Evolutionary conservation across 1,140 invertebrate genomes (phyloP).

Genomic region (Chironomus striatipennis): DNA sequence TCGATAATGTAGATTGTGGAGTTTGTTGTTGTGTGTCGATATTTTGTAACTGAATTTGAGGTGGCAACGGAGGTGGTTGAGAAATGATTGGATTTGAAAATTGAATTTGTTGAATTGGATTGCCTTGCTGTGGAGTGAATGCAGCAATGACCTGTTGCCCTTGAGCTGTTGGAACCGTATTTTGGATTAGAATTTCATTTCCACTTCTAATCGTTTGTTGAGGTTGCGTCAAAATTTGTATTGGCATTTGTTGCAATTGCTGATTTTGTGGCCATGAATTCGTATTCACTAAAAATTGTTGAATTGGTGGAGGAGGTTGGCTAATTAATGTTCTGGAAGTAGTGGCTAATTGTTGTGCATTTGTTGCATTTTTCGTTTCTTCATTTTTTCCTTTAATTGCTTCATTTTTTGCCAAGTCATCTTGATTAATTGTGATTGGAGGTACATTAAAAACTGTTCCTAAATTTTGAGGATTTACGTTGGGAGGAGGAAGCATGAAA

Average conservation of each 20-base stretch:
- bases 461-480: not conserved
- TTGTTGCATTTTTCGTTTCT: not conserved
- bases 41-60: not conserved
- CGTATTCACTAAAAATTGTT: not conserved
- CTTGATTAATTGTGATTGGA: not conserved
- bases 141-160: not conserved
- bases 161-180: not conserved
- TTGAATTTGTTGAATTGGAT: not conserved
- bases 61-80: not conserved
- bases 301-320: not conserved
- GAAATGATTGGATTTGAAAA: not conserved
- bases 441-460: not conserved
- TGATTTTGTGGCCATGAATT: not conserved
- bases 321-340: not conserved
- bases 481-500: not conserved
- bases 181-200: not conserved
- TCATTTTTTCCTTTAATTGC: not conserved
- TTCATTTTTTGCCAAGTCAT: not conserved
- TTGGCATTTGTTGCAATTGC: not conserved
- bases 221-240: not conserved
- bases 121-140: not conserved
- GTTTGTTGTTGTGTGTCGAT: not conserved
- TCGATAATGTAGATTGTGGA: not conserved
- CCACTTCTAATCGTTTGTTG: not conserved
- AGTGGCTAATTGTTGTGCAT: not conserved